Base-by-base conservation (phyloP, 2,797 vertebrate species). In the Acanthiza pusilla region DNA sequence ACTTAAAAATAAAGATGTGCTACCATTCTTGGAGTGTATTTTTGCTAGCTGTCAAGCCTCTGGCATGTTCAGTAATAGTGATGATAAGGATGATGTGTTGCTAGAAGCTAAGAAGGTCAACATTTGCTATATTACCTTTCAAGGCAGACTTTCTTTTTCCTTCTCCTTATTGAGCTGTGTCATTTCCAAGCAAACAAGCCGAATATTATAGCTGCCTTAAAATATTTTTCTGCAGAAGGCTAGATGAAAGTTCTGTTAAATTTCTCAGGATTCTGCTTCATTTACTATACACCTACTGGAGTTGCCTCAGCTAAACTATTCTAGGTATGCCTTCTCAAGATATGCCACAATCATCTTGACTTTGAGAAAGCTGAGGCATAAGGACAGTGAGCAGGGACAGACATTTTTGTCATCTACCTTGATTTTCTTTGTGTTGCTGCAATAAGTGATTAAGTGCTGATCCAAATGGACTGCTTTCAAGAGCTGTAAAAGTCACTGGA, bases 1-100 rank as follows among this genome's bases (percentile, higher is more conserved):
- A 58, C 38, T 58, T 19, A 40, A 7, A 60, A 72, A 20, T 3
- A 6, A n/a, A 67, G 40, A 54, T 0, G 0, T 30, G 26, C 16
- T 76, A 1, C 60, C 16, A 21, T 36, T 75, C 88, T 65, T 53
- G 36, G 10, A n/a, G 18, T 26, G 22, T 27, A 22, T 58, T 50
- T 74, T 71, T 85, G 40, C 38, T 66, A 58, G 20, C 29, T 94
- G 43, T 67, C 63, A 91, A 58, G 36, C 26, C 20, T 84, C 32
- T 8, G 16, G 18, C 38, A 30, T 47, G 36, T 71, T 82, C 53
- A 85, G 43, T 34, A 65, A 40, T 36, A 29, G 25, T 30, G 51
- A 55, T 30, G 43, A 34, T 58, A 76, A 75, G 76, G 65, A 34
- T 53, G 13, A 62, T 58, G 11, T 54, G 18, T 74, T 66, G 17